A percentile compares a stretch with the other conserved stretches of the same genome.
Evolutionary conservation across 1,140 invertebrate genomes (phyloP).

Genomic region (Phenacoccus solenopsis): DNA sequence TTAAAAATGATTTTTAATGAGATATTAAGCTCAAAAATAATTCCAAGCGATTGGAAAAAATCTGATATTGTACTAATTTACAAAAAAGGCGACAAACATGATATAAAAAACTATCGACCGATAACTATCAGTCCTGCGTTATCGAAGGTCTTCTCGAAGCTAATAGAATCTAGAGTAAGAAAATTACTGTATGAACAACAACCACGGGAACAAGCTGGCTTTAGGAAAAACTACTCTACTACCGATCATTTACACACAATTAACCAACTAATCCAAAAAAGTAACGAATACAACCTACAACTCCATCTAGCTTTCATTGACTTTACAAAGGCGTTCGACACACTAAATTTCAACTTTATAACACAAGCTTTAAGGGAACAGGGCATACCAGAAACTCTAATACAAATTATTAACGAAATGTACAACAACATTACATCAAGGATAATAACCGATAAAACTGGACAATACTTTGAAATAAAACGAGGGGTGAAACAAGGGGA

Average conservation of each 20-base stretch:
- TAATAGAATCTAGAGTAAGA: slow-evolving; percentile 16
- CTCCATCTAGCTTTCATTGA: slow-evolving; percentile 18
- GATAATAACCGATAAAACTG: slow-evolving; percentile 11
- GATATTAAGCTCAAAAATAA: slow-evolving; percentile 23
- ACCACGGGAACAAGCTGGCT: slow-evolving; percentile 16
- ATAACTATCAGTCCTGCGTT: slow-evolving; percentile 29
- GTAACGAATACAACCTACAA: slow-evolving; percentile 4
- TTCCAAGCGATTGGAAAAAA: slow-evolving; percentile 26
- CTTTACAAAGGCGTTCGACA: slow-evolving; percentile 19
- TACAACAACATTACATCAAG: background rate
- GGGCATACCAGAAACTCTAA: background rate
- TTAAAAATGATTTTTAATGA: background rate
- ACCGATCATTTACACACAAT: slow-evolving; percentile 18
- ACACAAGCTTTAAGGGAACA: background rate
- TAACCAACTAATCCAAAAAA: slow-evolving; percentile 12
- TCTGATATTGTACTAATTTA: slow-evolving; percentile 30
- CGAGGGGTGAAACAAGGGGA: slow-evolving; percentile 22
- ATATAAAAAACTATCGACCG: slow-evolving; percentile 30
- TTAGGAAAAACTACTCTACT: slow-evolving; percentile 18
- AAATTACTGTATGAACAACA: slow-evolving; percentile 4
- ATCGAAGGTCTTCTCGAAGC: slow-evolving; percentile 24
- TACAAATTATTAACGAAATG: slow-evolving; percentile 4
- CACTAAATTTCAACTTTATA: background rate
- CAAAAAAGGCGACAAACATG: slow-evolving; percentile 30
- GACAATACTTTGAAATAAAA: background rate